Evolutionary conservation across 2,113 vertebrate genomes (phyloP).

Genomic region (Bubo bubo): DNA sequence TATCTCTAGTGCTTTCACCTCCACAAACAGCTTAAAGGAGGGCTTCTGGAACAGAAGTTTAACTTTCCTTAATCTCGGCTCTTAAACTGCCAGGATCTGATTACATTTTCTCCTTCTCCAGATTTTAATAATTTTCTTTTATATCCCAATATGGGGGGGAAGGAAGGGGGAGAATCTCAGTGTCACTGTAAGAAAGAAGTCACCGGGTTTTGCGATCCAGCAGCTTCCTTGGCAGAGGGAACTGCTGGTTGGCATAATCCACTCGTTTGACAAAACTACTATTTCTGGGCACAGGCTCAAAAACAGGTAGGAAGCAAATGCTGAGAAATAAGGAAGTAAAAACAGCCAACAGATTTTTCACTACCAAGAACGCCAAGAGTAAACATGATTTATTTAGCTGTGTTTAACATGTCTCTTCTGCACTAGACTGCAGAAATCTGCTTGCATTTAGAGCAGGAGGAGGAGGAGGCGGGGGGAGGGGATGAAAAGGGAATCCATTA

Average conservation of each 20-base stretch:
- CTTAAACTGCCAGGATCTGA: constrained; percentile 21
- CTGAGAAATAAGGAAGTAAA: constrained; percentile 85
- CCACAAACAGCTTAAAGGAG: constrained; percentile 1
- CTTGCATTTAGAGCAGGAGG: constrained; percentile 68
- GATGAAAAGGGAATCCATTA: constrained; percentile 46
- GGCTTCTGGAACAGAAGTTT: constrained; percentile 28
- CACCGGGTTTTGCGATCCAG: constrained; percentile 80
- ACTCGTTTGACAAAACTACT: constrained; percentile 84
- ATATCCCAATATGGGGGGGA: constrained; percentile 11
- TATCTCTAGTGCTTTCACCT: constrained; percentile 15
- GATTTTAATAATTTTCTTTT: constrained; percentile 67
- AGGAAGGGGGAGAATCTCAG: constrained; percentile 42
- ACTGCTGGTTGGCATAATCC: constrained; percentile 80
- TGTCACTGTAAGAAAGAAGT: constrained; percentile 75
- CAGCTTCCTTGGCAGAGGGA: constrained; percentile 80
- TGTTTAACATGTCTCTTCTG: constrained; percentile 75
- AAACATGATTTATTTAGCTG: constrained; percentile 85
- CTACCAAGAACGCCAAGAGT: constrained; percentile 79
- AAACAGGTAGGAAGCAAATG: constrained; percentile 89
- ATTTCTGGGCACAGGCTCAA: constrained; percentile 88
- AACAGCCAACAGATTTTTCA: constrained; percentile 82
- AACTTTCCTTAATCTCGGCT: constrained; percentile 11
- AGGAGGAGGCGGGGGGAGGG: not conserved
- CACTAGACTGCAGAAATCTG: constrained; percentile 68
- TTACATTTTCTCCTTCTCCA: not conserved